phyloP scores from a whole-genome alignment of 2,113 vertebrate species.

The Pelecanus crispus region DNA sequence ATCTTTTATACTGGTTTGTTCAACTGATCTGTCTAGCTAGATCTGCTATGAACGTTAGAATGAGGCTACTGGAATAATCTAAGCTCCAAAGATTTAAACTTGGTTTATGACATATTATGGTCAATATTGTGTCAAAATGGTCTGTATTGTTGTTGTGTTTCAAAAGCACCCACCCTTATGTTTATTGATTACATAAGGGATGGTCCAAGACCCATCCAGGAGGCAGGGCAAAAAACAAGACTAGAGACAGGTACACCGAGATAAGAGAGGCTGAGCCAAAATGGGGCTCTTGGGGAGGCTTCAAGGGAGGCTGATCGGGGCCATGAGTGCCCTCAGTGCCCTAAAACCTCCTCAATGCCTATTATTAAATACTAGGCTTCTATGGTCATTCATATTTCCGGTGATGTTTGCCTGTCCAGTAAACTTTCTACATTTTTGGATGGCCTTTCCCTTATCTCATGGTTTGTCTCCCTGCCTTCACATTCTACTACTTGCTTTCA shows the following conservation, averaged over 20 bases:
- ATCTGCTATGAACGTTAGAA: not conserved
- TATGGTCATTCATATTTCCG: not conserved
- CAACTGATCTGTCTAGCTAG: not conserved
- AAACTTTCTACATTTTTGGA: not conserved
- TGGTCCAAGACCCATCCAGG: not conserved
- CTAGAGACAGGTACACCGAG: not conserved
- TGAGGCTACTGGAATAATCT: not conserved
- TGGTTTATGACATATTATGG: not conserved
- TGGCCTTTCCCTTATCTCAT: not conserved
- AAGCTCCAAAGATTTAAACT: not conserved
- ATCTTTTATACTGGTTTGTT: not conserved
- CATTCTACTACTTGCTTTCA: accelerated
- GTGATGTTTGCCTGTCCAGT: not conserved
- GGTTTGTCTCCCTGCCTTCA: not conserved
- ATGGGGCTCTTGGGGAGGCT: not conserved
- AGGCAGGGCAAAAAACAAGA: not conserved
- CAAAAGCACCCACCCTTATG: not conserved
- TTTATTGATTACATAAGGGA: not conserved
- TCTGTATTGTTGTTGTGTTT: not conserved
- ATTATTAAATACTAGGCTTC: not conserved
- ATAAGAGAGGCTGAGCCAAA: not conserved
- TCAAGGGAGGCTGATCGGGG: not conserved
- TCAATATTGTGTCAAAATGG: not conserved
- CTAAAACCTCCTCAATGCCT: not conserved
- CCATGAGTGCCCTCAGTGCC: not conserved